These are phyloP conservation scores for Cotesia vestalis DNA, from an alignment of 1,140 invertebrate genomes.

Conservation along the genomic window DNA sequence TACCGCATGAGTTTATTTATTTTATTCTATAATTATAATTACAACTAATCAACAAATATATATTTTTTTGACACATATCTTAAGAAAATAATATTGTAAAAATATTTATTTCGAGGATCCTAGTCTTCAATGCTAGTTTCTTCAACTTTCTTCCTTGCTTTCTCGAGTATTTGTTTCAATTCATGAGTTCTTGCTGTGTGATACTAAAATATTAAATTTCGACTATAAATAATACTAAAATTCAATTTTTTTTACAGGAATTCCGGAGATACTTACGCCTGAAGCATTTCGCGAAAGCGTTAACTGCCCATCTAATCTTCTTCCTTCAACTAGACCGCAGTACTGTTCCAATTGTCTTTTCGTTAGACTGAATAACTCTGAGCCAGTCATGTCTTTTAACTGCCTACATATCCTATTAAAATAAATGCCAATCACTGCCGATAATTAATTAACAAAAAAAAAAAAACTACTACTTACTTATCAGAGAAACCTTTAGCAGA, in stretches of 20 bases:
- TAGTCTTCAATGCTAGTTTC: background rate
- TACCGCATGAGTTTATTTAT: background rate
- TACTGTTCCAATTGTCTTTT: slow-evolving; percentile 73
- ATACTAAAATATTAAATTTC: slow-evolving; percentile 65
- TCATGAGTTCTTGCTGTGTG: slow-evolving; percentile 75
- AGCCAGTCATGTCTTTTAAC: slow-evolving; percentile 73
- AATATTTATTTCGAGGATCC: background rate
- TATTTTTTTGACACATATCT: too few relatives aligned
- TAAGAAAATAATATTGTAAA: too few relatives aligned
- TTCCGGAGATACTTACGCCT: slow-evolving; percentile 70
- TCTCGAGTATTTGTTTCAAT: slow-evolving; percentile 73
- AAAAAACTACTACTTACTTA: slow-evolving; percentile 47
- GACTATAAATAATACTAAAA: slow-evolving; percentile 28
- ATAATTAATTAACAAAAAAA: background rate
- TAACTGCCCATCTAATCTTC: slow-evolving; percentile 77
- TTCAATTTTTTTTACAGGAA: background rate
- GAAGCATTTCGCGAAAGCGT: slow-evolving; percentile 79
- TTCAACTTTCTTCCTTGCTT: slow-evolving; percentile 72
- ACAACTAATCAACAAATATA: too few relatives aligned
- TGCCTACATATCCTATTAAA: slow-evolving; percentile 68
- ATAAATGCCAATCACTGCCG: background rate
- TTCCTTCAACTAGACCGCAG: slow-evolving; percentile 76
- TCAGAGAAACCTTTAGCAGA: slow-evolving; percentile 78
- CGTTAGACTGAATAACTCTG: slow-evolving; percentile 75
- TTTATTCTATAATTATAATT: too few relatives aligned